Evolutionary conservation across 1,140 invertebrate genomes (phyloP).

Genomic region (Ceratina calcarata): DNA sequence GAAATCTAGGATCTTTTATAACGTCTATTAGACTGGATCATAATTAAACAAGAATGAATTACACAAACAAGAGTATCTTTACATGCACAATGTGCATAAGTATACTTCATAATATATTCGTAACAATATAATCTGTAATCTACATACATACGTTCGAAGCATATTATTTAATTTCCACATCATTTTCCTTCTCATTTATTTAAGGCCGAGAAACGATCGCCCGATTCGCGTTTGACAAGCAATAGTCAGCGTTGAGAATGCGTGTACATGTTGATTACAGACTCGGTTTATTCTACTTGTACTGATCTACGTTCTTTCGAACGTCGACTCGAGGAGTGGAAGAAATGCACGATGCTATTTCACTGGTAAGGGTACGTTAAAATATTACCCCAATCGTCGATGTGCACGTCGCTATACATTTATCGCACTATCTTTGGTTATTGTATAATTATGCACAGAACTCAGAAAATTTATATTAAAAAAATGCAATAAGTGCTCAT

Average conservation of each 20-base stretch:
- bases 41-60: no score
- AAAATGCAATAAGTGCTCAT: background rate
- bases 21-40: no score
- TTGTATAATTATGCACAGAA: background rate
- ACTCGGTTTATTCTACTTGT: constrained; percentile 17
- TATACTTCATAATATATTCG: no score
- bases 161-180: background rate
- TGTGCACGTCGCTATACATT: constrained; percentile 12
- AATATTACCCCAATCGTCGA: constrained; percentile 32
- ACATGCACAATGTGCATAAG: no score
- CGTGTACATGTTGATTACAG: background rate
- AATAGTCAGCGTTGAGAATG: constrained; percentile 1
- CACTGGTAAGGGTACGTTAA: constrained; percentile 23
- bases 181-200: background rate
- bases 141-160: background rate
- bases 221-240: constrained; percentile 5
- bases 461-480: background rate
- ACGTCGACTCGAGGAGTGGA: constrained; percentile 3
- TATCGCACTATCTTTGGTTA: constrained; percentile 17
- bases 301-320: background rate
- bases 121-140: no score
- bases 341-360: constrained; percentile 13
- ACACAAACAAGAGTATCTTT: no score
- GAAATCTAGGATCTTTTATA: no score
- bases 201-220: background rate